phyloP scores from a whole-genome alignment of 2,797 vertebrate species.

The Sebastes cheni region DNA sequence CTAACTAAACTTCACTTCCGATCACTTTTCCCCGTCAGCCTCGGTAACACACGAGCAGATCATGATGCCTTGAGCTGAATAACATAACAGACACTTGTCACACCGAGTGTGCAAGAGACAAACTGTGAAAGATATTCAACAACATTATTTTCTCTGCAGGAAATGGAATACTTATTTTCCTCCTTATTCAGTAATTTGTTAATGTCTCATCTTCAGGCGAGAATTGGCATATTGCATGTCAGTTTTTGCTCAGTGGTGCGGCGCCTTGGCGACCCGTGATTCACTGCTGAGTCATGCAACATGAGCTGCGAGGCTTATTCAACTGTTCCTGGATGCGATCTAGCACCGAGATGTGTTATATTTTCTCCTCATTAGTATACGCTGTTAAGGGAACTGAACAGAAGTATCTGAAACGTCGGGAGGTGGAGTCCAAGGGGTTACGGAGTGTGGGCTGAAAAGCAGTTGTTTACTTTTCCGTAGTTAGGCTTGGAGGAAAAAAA shows the following conservation, averaged over 20 bases:
- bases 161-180: conserved; percentile 30
- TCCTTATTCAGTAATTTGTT: conserved; percentile 50
- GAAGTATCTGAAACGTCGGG: conserved; percentile 59
- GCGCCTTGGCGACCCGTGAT: conserved; percentile 59
- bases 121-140: conserved; percentile 18
- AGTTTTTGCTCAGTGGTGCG: conserved; percentile 48
- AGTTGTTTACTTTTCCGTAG: conserved; percentile 63
- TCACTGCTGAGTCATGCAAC: conserved; percentile 78
- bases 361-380: conserved; percentile 74
- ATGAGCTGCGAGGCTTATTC: conserved; percentile 73
- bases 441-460: conserved; percentile 54
- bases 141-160: conserved; percentile 16
- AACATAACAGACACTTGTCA: conserved; percentile 18
- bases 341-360: conserved; percentile 53
- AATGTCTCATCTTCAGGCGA: conserved; percentile 60
- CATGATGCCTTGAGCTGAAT: conserved; percentile 17
- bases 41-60: conserved; percentile 4
- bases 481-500: conserved; percentile 49
- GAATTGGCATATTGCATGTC: conserved; percentile 69
- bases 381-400: conserved; percentile 42
- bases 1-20: neutral
- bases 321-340: conserved; percentile 61
- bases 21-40: neutral
- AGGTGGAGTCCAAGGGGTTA: conserved; percentile 54
- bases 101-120: conserved; percentile 3